Evolutionary conservation across 2,888 invertebrate genomes (phyloP), one percentile per base, ranked within the genome.

Genomic region (Hypselothyrea guttata): DNA sequence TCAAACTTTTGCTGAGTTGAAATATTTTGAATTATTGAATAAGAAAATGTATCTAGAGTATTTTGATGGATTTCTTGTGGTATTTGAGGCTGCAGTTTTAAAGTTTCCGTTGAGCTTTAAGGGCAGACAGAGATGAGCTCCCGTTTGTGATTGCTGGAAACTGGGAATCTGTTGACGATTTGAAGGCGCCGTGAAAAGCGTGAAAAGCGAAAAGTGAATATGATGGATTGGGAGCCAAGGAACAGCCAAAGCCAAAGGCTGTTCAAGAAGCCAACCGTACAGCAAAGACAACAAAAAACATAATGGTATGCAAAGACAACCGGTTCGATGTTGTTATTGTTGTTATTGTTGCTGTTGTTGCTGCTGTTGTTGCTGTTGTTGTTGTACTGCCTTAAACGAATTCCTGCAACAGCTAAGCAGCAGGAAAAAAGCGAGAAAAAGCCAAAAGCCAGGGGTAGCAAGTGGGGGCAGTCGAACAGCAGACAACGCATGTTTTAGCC

Each of bases 271-370:
- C 12, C 35, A 35, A 15, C 12, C 34, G 48, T 4, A 22, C 22
- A 44, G 12, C 33, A 37, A 35, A 35, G 4, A 27, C 27, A 33
- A 33, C 4, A 22, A 18, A 11, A 8, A n/a, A 30, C 8, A 22
- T 15, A 41, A 9, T 41, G 13, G 48, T 31, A 52, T 40, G 71
- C 66, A 71, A 66, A 65, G 51, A 45, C 71, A 69, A 71, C 69
- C 71, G 71, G 69, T 69, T 71, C 56, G 9, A 31, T 37, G 9
- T 31, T 49, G 38, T 35, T 44, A 22, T 18, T 45, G 16, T 35
- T 41, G 40, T 18, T 46, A 41, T n/a, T 28, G 41, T 11, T 37
- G 42, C 30, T 44, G 13, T 12, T 15, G 4, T 22, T 58, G 48
- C 48, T 31, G 49, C 11, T 46, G 27, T 34, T 48, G 34, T 1